Evolutionary conservation across 1,140 invertebrate genomes (phyloP).

Genomic region (Musca vetustissima): DNA sequence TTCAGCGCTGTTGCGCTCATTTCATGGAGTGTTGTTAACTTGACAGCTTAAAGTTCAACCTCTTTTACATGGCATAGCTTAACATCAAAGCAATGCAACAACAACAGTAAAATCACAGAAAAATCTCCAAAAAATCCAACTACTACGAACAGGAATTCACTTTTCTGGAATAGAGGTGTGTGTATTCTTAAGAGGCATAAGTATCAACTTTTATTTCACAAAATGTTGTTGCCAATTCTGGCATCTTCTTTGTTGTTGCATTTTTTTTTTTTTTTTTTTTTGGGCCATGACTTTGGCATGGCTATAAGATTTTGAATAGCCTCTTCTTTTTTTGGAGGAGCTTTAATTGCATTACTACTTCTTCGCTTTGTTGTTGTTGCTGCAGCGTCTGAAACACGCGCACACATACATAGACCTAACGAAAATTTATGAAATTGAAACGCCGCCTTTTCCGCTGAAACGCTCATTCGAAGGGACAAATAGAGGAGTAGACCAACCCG

Average conservation of each 20-base stretch:
- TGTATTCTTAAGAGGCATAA: conserved; percentile 16
- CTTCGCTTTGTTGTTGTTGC: too few relatives aligned
- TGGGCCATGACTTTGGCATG: too few relatives aligned
- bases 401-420: neutral
- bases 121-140: conserved; percentile 1
- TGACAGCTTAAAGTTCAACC: conserved; percentile 53
- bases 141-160: conserved; percentile 20
- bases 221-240: neutral
- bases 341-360: too few relatives aligned
- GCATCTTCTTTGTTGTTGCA: too few relatives aligned
- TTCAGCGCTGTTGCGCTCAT: conserved; percentile 36
- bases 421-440: conserved; percentile 17
- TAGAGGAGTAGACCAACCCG: conserved; percentile 42
- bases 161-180: neutral
- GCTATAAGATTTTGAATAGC: too few relatives aligned
- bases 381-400: neutral
- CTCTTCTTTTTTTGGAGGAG: too few relatives aligned
- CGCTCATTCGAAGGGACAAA: neutral
- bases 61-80: conserved; percentile 33
- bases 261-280: too few relatives aligned
- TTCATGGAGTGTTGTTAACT: conserved; percentile 46
- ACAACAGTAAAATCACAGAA: neutral
- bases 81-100: conserved; percentile 10
- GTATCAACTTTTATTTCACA: conserved; percentile 9
- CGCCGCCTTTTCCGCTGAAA: conserved; percentile 9